These are phyloP conservation scores for Galeruca laticollis DNA, from an alignment of 2,888 invertebrate species.

Conservation along the genomic window DNA sequence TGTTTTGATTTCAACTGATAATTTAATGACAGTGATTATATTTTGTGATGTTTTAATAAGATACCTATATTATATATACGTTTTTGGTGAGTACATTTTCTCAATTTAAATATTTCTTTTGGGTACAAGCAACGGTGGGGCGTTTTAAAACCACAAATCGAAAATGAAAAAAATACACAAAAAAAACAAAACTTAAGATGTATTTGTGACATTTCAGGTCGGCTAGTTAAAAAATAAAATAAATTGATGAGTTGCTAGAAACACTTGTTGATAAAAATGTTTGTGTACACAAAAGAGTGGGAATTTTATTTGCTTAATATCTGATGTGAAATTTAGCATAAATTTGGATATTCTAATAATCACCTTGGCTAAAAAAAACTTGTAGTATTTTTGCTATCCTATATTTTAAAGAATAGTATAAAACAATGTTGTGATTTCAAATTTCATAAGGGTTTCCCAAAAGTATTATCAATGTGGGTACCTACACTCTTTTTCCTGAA, in stretches of 20 bases:
- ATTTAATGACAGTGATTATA: conserved; percentile 5
- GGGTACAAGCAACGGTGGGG: background rate
- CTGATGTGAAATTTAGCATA: too few relatives aligned
- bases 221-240: background rate
- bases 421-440: too few relatives aligned
- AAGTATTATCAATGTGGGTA: too few relatives aligned
- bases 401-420: too few relatives aligned
- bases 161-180: background rate
- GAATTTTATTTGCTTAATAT: too few relatives aligned
- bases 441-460: too few relatives aligned
- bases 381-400: too few relatives aligned
- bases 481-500: too few relatives aligned
- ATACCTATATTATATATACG: too few relatives aligned
- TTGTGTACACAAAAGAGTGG: background rate
- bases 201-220: background rate
- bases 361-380: too few relatives aligned
- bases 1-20: background rate
- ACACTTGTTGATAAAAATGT: background rate
- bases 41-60: conserved; percentile 8
- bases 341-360: too few relatives aligned
- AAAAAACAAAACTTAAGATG: background rate
- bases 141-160: background rate
- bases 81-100: background rate
- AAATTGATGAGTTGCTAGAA: background rate
- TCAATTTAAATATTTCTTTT: background rate